A percentile compares a stretch with the other conserved stretches of the same genome.
phyloP scores from a whole-genome alignment of 2,113 vertebrate species.

The Chlamydotis undulata region DNA sequence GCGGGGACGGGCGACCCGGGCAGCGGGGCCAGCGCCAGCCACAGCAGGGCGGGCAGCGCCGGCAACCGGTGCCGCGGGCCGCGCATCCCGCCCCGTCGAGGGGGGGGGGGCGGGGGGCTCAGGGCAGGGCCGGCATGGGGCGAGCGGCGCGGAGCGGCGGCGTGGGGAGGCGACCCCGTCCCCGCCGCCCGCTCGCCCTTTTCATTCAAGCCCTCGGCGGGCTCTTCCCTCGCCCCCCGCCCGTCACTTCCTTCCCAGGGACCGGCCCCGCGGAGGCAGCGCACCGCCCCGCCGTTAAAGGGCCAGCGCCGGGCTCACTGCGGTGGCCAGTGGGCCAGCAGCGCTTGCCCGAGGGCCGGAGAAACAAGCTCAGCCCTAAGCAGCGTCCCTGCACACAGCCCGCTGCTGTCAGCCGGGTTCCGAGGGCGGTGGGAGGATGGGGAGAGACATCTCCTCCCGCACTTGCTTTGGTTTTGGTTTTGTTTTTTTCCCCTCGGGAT shows the following conservation, averaged over 20 bases:
- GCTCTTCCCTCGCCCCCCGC: slow-evolving; percentile 49
- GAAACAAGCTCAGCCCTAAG: neutral
- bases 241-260: slow-evolving; percentile 85
- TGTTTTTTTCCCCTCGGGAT: neutral
- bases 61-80: neutral
- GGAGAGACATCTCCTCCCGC: accelerated
- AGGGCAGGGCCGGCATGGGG: too few species aligned
- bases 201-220: slow-evolving; percentile 63
- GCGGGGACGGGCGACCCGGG: slow-evolving; percentile 19
- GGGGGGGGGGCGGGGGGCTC: too few species aligned
- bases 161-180: too few species aligned
- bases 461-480: too few species aligned
- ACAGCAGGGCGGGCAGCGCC: slow-evolving; percentile 15
- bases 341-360: neutral
- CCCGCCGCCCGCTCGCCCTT: neutral
- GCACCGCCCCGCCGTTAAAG: slow-evolving; percentile 83
- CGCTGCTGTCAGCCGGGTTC: neutral
- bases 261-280: slow-evolving; percentile 71
- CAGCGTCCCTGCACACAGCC: neutral
- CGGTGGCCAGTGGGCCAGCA: too few species aligned
- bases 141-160: too few species aligned
- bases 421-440: neutral
- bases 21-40: slow-evolving; percentile 10
- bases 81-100: too few species aligned
- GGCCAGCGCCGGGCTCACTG: slow-evolving; percentile 56